phyloP scores from a whole-genome alignment of 2,797 vertebrate genomes.

The Thalassophryne amazonica region DNA sequence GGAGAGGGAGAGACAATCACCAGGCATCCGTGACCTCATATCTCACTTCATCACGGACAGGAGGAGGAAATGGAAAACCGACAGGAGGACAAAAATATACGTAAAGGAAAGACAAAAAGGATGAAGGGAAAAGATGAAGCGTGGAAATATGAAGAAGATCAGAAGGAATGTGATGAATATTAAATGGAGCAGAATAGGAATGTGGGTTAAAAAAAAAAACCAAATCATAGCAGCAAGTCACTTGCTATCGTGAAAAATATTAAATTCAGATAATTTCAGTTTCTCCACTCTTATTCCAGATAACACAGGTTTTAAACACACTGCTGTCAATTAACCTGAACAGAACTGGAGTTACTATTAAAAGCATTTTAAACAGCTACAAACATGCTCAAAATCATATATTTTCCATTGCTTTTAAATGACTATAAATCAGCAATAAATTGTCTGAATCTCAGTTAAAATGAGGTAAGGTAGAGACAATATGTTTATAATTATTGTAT shows the following conservation, averaged over 20 bases:
- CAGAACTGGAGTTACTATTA: too few species aligned
- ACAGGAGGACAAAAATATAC: constrained; percentile 44
- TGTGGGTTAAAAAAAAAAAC: background rate
- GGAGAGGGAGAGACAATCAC: constrained; percentile 63
- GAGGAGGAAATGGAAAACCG: constrained; percentile 71
- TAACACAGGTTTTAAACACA: too few species aligned
- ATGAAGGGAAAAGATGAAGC: constrained; percentile 3
- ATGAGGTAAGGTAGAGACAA: too few species aligned
- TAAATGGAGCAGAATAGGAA: constrained; percentile 19
- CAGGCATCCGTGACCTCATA: constrained; percentile 67
- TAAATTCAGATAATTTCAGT: background rate
- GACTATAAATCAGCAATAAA: too few species aligned
- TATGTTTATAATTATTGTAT: too few species aligned
- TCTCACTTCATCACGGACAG: constrained; percentile 48
- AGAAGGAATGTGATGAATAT: constrained; percentile 12
- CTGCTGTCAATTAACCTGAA: too few species aligned
- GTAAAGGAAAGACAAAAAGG: constrained; percentile 28
- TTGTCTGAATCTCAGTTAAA: too few species aligned
- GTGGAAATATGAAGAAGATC: constrained; percentile 17
- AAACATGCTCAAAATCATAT: too few species aligned
- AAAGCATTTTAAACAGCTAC: too few species aligned
- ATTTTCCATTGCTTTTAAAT: too few species aligned
- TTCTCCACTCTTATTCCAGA: background rate
- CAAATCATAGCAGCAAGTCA: too few species aligned
- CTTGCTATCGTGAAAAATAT: too few species aligned